phyloP scores from a whole-genome alignment of 2,113 vertebrate genomes.

The Taurulus bubalis region DNA sequence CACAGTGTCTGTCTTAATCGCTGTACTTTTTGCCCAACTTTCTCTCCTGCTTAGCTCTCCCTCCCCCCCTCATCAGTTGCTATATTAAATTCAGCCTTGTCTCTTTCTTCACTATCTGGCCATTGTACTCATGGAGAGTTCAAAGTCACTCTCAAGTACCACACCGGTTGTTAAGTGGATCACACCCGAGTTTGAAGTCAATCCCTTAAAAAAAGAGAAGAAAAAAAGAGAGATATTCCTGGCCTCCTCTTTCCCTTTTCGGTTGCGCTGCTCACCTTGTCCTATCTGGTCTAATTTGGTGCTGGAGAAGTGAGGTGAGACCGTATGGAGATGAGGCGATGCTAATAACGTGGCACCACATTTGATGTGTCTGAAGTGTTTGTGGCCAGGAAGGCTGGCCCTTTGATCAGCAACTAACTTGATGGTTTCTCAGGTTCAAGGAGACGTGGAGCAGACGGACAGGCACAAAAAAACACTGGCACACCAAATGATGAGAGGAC shows the following conservation, averaged over 20 bases:
- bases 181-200: slow-evolving; percentile 72
- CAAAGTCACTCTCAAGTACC: slow-evolving; percentile 70
- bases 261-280: slow-evolving; percentile 51
- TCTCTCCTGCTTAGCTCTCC: slow-evolving; percentile 16
- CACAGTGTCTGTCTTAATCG: slow-evolving; percentile 48
- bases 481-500: slow-evolving; percentile 27
- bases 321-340: slow-evolving; percentile 77
- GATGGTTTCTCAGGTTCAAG: slow-evolving; percentile 70
- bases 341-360: slow-evolving; percentile 72
- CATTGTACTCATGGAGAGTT: slow-evolving; percentile 66
- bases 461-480: slow-evolving; percentile 31
- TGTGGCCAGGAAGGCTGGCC: slow-evolving; percentile 53
- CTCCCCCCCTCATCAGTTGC: slow-evolving; percentile 8
- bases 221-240: slow-evolving; percentile 35
- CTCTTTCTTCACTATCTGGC: slow-evolving; percentile 41
- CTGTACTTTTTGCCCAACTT: slow-evolving; percentile 42
- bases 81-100: slow-evolving; percentile 32
- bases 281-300: slow-evolving; percentile 77
- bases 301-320: slow-evolving; percentile 56
- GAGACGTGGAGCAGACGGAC: slow-evolving; percentile 57
- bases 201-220: slow-evolving; percentile 49
- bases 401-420: slow-evolving; percentile 80
- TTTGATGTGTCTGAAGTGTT: slow-evolving; percentile 82
- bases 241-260: slow-evolving; percentile 31
- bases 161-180: slow-evolving; percentile 62